Percentiles rank a stretch among this genome's conserved stretches.
These are phyloP conservation scores for Carollia perspicillata DNA, from an alignment of 2,113 vertebrate genomes.

Conservation along the genomic window DNA sequence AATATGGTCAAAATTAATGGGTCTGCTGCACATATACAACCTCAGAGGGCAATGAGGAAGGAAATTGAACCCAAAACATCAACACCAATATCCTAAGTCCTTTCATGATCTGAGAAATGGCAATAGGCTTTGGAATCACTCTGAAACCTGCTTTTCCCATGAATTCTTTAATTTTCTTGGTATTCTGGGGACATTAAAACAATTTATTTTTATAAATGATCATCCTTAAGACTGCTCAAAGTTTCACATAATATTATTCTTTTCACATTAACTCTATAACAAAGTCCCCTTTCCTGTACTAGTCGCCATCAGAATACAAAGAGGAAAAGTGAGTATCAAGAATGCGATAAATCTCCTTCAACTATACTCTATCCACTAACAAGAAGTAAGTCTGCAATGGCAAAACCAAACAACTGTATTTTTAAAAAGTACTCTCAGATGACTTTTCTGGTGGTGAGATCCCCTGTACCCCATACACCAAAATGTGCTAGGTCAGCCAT, in stretches of 20 bases:
- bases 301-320: neutral
- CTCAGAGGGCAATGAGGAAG: neutral
- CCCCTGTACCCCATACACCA: neutral
- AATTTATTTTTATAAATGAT: constrained; percentile 21
- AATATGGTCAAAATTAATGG: constrained; percentile 44
- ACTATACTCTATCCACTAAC: neutral
- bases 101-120: constrained; percentile 20
- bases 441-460: neutral
- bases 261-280: neutral
- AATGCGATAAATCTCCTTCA: neutral
- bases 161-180: constrained; percentile 29
- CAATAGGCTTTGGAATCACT: constrained; percentile 32
- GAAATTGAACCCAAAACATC: constrained; percentile 18
- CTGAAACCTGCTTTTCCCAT: constrained; percentile 26
- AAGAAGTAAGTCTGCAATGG: neutral
- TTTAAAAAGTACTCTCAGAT: neutral
- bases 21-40: constrained; percentile 33
- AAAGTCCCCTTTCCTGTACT: neutral
- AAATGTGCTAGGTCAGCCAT: neutral
- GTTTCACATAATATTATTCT: neutral
- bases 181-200: neutral
- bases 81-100: neutral
- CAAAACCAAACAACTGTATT: neutral
- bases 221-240: neutral
- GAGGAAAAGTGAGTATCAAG: constrained; percentile 10